These are phyloP conservation scores for Neodiprion lecontei DNA, from an alignment of 1,140 invertebrate species.

Conservation along the genomic window DNA sequence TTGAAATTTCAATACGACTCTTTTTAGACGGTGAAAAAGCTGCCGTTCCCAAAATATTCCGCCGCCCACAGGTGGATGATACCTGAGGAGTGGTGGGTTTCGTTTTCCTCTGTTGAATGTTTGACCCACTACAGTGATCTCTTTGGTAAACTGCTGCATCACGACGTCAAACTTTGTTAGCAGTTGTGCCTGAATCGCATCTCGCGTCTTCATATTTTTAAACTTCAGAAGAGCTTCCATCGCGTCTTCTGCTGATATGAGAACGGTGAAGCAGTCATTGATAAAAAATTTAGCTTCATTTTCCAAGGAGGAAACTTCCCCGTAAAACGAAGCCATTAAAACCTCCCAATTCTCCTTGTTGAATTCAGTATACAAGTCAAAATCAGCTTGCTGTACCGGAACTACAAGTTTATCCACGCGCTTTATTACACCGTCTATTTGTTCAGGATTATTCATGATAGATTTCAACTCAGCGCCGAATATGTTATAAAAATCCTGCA, in stretches of 20 bases:
- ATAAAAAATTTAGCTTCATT: slow-evolving; percentile 85
- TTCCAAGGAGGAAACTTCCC: slow-evolving; percentile 77
- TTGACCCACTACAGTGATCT: slow-evolving; percentile 73
- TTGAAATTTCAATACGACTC: slow-evolving; percentile 78
- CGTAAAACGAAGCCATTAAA: slow-evolving; percentile 77
- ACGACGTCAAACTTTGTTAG: slow-evolving; percentile 84
- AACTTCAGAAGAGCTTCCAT: slow-evolving; percentile 82
- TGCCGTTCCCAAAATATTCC: slow-evolving; percentile 84
- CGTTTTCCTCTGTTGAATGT: slow-evolving; percentile 72
- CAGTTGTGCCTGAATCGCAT: slow-evolving; percentile 74
- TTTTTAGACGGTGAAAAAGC: slow-evolving; percentile 79
- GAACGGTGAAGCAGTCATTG: slow-evolving; percentile 79
- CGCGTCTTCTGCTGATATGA: slow-evolving; percentile 79
- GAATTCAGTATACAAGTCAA: slow-evolving; percentile 79
- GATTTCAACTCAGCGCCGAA: slow-evolving; percentile 86
- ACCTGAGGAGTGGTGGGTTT: slow-evolving; percentile 75
- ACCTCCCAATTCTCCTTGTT: slow-evolving; percentile 85
- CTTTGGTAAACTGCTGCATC: slow-evolving; percentile 83
- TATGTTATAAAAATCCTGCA: slow-evolving; percentile 88
- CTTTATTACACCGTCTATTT: slow-evolving; percentile 82
- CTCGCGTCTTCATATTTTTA: slow-evolving; percentile 77
- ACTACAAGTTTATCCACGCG: slow-evolving; percentile 74
- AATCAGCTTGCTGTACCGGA: slow-evolving; percentile 77
- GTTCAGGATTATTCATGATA: slow-evolving; percentile 82
- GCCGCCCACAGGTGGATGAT: slow-evolving; percentile 80